Base-by-base conservation (phyloP, 2,888 invertebrate genomes). In the Drosophila borborema region DNA sequence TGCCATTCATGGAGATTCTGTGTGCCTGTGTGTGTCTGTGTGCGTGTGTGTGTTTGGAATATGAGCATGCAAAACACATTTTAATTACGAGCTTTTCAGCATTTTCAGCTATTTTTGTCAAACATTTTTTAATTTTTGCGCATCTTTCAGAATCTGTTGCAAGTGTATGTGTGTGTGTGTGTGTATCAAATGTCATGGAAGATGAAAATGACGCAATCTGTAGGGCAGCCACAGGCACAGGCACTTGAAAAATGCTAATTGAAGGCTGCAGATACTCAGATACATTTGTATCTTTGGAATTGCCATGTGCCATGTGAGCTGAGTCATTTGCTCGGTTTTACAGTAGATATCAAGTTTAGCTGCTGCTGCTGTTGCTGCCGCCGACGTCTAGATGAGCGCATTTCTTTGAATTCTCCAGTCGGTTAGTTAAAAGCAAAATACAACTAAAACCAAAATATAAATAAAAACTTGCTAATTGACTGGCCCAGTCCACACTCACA, bases 231-330 rank as follows among this genome's bases (percentile, higher is more conserved):
- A 53, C 38, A 20, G 36, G 16, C 53, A 51, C 53, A 63, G 65
- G 66, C 82, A 64, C 72, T 75, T 85, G 78, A 81, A 83, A 84
- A 84, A 78, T 73, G 81, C 73, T 86, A 86, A 86, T 86, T 84
- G 86, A 86, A 83, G 83, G 81, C 83, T 85, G 62, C 69, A 67
- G 61, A 68, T 71, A 64, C 48, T 48, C 45, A 41, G 41, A 41
- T 41, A 34, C 54, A 53, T 61, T 40, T 59, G 56, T 66, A 71
- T 77, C 73, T 77, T 41, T 56, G 65, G 65, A 56, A 73, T 73
- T 74, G 65, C 74, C 74, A 77, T 77, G 48, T 76, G 73, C 64
- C 53, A 23, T 31, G 38, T 64, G 28, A 28, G 74, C 66, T 77
- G 77, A 77, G 56, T 77, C 77, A 77, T 59, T 64, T 53, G 43